These are phyloP conservation scores for Armadillidium nasatum DNA, from an alignment of 1,140 invertebrate species.

Conservation along the genomic window DNA sequence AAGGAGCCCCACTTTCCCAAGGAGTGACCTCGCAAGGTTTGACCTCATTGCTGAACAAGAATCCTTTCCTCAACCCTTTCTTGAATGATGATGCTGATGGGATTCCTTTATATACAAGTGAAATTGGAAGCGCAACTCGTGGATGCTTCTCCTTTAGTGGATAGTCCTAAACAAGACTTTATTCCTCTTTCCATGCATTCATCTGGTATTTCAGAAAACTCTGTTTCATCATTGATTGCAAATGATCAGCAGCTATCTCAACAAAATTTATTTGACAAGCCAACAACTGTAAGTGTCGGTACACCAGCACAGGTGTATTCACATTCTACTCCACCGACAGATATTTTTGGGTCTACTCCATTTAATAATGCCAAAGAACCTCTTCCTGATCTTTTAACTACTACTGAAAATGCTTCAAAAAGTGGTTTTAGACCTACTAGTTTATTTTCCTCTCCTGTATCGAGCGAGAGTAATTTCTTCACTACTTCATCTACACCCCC, in stretches of 20 bases:
- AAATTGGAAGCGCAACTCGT: not conserved
- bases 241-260: not conserved
- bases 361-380: constrained; percentile 32
- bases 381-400: constrained; percentile 3
- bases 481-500: not conserved
- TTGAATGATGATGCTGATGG: constrained; percentile 21
- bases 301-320: constrained; percentile 45
- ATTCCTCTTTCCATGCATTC: constrained; percentile 12
- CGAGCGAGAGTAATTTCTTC: not conserved
- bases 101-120: not conserved
- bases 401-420: not conserved
- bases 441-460: not conserved
- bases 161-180: constrained; percentile 8
- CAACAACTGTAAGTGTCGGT: no score
- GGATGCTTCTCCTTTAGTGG: not conserved
- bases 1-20: constrained; percentile 26
- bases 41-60: constrained; percentile 31
- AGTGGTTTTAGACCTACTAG: not conserved
- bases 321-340: constrained; percentile 35
- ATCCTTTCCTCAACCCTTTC: constrained; percentile 36
- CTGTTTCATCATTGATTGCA: not conserved
- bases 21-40: constrained; percentile 11
- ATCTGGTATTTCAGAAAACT: not conserved
- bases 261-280: no score
- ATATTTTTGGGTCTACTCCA: constrained; percentile 39